phyloP scores from a whole-genome alignment of 35 echinoderm and acorn worm genomes.

The Apostichopus japonicus region DNA sequence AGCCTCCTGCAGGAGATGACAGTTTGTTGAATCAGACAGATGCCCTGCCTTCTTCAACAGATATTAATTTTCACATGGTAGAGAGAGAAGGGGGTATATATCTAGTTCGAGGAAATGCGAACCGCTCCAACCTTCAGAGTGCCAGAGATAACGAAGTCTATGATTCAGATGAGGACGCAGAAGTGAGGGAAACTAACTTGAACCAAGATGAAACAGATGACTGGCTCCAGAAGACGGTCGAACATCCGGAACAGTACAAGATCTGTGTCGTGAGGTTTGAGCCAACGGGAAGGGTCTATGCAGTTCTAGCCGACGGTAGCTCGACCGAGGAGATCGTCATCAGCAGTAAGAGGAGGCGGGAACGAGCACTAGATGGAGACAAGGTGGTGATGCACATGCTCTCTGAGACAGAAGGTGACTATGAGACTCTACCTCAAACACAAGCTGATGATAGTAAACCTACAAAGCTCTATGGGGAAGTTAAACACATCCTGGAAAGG shows the following conservation, averaged over 20 bases:
- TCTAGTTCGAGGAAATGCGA: not conserved
- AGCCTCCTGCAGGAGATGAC: not conserved
- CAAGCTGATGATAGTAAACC: conserved; percentile 59
- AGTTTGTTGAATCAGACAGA: too few relatives aligned
- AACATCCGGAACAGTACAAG: conserved; percentile 74
- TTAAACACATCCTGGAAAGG: conserved; percentile 72
- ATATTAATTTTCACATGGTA: not conserved
- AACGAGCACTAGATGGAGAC: conserved; percentile 32
- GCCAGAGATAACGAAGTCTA: not conserved
- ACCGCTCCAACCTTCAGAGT: not conserved
- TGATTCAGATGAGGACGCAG: conserved; percentile 9
- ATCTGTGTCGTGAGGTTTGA: conserved; percentile 72
- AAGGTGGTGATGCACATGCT: conserved; percentile 7
- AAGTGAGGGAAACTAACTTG: conserved; percentile 3
- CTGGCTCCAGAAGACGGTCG: not conserved
- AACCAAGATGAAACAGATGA: conserved; percentile 51
- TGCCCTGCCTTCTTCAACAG: not conserved
- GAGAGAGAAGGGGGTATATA: conserved; percentile 13
- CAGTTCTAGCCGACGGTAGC: conserved; percentile 63
- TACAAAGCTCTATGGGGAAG: conserved; percentile 82
- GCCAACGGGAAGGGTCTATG: conserved; percentile 62
- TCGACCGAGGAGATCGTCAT: conserved; percentile 67
- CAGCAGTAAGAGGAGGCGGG: conserved; percentile 65
- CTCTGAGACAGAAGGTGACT: conserved; percentile 43
- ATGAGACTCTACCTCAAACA: conserved; percentile 6